Base-by-base conservation (phyloP, 2,888 invertebrate genomes). In the Neoitamus cyanurus region DNA sequence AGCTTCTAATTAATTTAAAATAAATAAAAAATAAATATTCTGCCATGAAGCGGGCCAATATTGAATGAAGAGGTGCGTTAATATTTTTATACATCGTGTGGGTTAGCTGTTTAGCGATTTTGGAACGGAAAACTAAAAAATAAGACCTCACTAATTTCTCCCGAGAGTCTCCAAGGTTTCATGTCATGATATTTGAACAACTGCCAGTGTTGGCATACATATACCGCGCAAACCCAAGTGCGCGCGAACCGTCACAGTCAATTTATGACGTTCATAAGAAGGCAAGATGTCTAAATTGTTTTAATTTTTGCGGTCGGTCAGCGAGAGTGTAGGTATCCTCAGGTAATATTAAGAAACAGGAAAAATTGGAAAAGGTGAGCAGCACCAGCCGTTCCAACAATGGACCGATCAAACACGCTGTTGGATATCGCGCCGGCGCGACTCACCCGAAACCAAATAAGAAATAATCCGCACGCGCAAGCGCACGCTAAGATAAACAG, bases 401-500 rank as follows among this genome's bases (percentile, higher is more conserved):
- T 80, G 78, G 82, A 37, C 82, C 82, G 69, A 69, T 82, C 82
- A 37, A 34, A 34, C 69, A 82, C 69, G 36, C 82, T 82, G 82
- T 68, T 82, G 82, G 82, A 82, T 69, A 48, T 48, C 77, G 82
- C 28, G 82, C 28, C 69, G 37, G 15, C 25, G 69, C 30, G 34
- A 36, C 46, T 69, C 25, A n/a, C 31, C 9, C 82, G 37, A 82
- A 82, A 37, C 42, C 36, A 36, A 82, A 69, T 69, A 80, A 58
- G 46, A 75, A 80, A 80, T 48, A 69, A 82, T 82, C 69, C 69
- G 68, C 82, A 69, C 69, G 82, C 82, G 82, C 82, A 36, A 20
- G 82, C 68, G 69, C 78, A 58, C 82, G 69, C 69, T 82, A 69
- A 82, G 69, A 82, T 69, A 36, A 82, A 82, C 82, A 82, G 82